phyloP scores from a whole-genome alignment of 2,797 vertebrate genomes.

The Parambassis ranga region DNA sequence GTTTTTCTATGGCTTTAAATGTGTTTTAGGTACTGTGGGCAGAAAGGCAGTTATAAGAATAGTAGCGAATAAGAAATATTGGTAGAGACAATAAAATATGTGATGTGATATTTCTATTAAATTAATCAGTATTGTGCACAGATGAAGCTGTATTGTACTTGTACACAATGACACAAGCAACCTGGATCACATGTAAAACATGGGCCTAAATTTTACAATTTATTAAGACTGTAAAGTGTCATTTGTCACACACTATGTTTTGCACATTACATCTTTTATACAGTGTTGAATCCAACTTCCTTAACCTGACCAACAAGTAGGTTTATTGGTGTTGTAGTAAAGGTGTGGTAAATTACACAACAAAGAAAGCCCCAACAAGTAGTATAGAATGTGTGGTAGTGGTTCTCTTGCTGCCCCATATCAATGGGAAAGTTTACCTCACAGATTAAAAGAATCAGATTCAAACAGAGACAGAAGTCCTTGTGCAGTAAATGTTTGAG shows the following conservation, averaged over 20 bases:
- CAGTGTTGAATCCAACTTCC: constrained; percentile 24
- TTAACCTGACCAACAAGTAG: not conserved
- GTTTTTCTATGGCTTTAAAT: too few relatives aligned
- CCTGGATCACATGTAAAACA: not conserved
- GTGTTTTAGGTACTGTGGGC: too few relatives aligned
- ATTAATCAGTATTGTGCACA: too few relatives aligned
- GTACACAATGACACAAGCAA: too few relatives aligned
- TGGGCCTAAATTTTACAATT: not conserved
- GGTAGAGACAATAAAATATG: too few relatives aligned
- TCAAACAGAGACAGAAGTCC: not conserved
- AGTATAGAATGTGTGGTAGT: not conserved
- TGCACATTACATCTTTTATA: constrained; percentile 11
- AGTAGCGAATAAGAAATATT: too few relatives aligned
- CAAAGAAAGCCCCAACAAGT: not conserved
- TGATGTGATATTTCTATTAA: too few relatives aligned
- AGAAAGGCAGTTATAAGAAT: too few relatives aligned
- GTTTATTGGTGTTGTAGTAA: constrained; percentile 12
- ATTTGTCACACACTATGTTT: too few relatives aligned
- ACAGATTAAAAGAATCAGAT: not conserved
- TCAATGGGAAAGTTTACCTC: not conserved
- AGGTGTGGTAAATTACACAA: constrained; percentile 41
- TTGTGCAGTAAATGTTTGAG: not conserved
- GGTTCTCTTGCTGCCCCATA: not conserved
- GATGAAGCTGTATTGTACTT: too few relatives aligned
- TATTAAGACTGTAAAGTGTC: too few relatives aligned